Conservation (phyloP, 2,888 invertebrate genomes). For the Chrysomela aeneicollis region DNA sequence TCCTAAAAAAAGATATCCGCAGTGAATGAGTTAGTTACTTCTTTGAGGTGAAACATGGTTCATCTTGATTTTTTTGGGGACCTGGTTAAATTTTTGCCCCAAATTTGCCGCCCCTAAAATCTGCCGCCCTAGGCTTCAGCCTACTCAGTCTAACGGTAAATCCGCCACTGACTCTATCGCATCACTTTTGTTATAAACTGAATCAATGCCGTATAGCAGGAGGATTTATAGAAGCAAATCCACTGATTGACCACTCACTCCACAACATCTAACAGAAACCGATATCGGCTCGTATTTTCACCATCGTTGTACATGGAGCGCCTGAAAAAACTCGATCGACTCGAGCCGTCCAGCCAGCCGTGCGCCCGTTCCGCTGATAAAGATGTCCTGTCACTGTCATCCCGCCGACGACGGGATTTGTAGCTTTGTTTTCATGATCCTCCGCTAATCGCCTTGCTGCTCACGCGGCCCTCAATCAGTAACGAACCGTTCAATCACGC, state of each 20-base stretch:
- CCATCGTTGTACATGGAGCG: neutral
- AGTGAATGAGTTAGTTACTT: too few species aligned
- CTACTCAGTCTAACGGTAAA: too few species aligned
- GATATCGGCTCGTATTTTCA: neutral
- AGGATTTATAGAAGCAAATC: too few species aligned
- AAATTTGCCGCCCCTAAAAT: too few species aligned
- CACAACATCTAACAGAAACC: neutral
- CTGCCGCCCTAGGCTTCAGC: too few species aligned
- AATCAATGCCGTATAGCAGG: too few species aligned
- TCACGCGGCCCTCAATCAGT: slow-evolving; percentile 46
- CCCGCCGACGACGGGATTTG: slow-evolving; percentile 28
- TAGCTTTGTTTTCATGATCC: slow-evolving; percentile 34
- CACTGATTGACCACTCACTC: neutral
- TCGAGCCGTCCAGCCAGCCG: neutral
- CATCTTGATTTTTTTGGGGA: too few species aligned
- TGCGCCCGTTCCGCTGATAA: neutral
- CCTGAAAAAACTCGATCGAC: neutral
- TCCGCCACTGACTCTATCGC: too few species aligned
- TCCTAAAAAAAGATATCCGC: too few species aligned
- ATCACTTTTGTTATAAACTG: too few species aligned
- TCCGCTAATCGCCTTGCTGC: slow-evolving; percentile 44
- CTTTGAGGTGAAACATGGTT: too few species aligned
- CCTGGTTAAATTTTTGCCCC: too few species aligned
- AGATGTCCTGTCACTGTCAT: slow-evolving; percentile 29
- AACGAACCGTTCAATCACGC: slow-evolving; percentile 27